Conservation (phyloP, 2,113 vertebrate genomes). For the Triplophysa rosa region DNA sequence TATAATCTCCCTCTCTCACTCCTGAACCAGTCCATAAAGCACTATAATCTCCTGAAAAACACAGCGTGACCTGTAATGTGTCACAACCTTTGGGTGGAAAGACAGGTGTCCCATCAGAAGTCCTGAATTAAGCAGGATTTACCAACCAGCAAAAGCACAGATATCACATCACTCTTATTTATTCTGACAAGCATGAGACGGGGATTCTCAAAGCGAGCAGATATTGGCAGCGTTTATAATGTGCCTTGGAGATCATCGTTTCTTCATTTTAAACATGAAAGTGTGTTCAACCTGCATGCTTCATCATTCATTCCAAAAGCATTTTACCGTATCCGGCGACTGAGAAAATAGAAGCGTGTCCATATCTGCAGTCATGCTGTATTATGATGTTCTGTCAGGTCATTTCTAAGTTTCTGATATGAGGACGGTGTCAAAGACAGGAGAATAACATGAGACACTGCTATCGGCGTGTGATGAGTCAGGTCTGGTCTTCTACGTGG, state of each 20-base stretch:
- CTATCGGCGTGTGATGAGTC: too few relatives aligned
- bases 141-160: not conserved
- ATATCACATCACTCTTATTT: slow-evolving; percentile 28
- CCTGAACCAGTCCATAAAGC: slow-evolving; percentile 3
- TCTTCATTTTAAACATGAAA: not conserved
- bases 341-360: too few relatives aligned
- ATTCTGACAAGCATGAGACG: slow-evolving; percentile 32
- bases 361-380: too few relatives aligned
- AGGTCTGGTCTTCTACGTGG: too few relatives aligned
- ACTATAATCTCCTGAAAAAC: slow-evolving; percentile 39
- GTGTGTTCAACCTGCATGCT: not conserved
- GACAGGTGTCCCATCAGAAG: slow-evolving; percentile 38
- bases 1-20: slow-evolving; percentile 9
- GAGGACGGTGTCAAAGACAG: too few relatives aligned
- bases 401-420: too few relatives aligned
- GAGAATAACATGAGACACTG: too few relatives aligned
- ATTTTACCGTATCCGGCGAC: not conserved
- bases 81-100: slow-evolving; percentile 33
- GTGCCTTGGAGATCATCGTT: not conserved
- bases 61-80: slow-evolving; percentile 17
- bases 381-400: too few relatives aligned
- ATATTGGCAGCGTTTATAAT: not conserved
- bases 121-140: slow-evolving; percentile 42
- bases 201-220: slow-evolving; percentile 15
- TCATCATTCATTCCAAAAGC: not conserved